Evolutionary conservation across 2,888 invertebrate species (phyloP), one percentile per base, ranked within the genome.

Genomic region (Diaphora mendica): DNA sequence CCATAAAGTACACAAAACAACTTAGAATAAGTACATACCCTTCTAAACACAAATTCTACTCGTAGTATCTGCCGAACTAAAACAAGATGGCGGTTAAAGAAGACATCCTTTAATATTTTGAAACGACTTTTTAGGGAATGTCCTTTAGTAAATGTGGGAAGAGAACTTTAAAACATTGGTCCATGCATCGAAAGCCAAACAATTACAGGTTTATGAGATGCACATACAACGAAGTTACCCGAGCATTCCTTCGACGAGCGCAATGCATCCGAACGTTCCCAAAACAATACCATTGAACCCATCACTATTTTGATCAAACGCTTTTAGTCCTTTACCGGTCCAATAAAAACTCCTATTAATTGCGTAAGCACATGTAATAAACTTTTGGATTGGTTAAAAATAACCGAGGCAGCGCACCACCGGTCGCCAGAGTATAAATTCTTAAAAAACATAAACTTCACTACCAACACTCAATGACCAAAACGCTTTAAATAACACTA

Each of bases 321-420:
- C 86, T 88, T 91, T 91, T 92, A 90, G 92, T 94, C 94, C 94
- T 94, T 92, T 92, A 91, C 93, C 94, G 94, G 92, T 91, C 87
- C 91, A 93, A 95, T 95, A 95, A 95, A 95, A 95, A 91, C 92
- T 91, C 89, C 93, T 94, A 94, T 95, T 95, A 95, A 95, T 95
- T 95, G 93, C 92, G 92, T 94, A 94, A 94, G 91, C 92, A 89
- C 89, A 91, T 90, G 94, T 94, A 94, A 95, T 95, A 95, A 95
- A 95, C 91, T 92, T 93, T 93, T 92, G 92, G 92, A 93, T 94
- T 92, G 93, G 91, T 94, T 93, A 94, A 95, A 95, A 94, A 95
- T 94, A 95, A 90, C 93, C 91, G 79, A 90, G 88, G 86, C 88
- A 89, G 79, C 87, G 89, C 90, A 93, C 91, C 91, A 93, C 88